Evolutionary conservation across 2,888 invertebrate genomes (phyloP).

Genomic region (Leptogaster cylindrica): DNA sequence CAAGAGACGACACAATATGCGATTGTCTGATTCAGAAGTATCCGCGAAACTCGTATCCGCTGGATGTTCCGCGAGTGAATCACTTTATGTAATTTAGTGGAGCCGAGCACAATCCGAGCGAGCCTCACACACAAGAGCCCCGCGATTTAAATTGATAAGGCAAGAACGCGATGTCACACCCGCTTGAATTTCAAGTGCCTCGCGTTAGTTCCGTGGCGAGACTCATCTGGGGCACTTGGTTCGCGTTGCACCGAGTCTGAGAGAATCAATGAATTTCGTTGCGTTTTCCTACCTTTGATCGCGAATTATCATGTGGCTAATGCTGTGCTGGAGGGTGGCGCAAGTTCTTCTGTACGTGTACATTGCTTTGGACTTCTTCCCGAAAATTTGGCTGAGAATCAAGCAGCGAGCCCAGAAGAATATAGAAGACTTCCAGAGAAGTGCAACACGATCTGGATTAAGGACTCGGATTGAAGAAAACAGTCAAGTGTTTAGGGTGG

Average conservation of each 20-base stretch:
- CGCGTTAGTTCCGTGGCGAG: conserved; percentile 27
- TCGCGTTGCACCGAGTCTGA: neutral
- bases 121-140: conserved; percentile 5
- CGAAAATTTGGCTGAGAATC: conserved; percentile 55
- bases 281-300: neutral
- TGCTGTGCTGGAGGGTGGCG: neutral
- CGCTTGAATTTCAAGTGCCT: conserved; percentile 31
- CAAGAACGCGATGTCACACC: conserved; percentile 35
- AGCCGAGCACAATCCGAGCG: conserved; percentile 4
- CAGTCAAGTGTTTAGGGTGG: conserved; percentile 15
- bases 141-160: conserved; percentile 37
- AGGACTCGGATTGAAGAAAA: conserved; percentile 1
- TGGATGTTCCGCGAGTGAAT: too few species aligned
- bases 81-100: conserved; percentile 3
- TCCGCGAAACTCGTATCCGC: too few species aligned
- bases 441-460: neutral
- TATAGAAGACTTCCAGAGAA: conserved; percentile 51
- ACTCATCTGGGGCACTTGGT: conserved; percentile 14
- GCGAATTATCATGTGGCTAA: conserved; percentile 10
- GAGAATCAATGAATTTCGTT: neutral
- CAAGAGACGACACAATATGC: too few species aligned
- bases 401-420: conserved; percentile 53
- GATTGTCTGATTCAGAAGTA: too few species aligned
- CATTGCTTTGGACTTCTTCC: conserved; percentile 53
- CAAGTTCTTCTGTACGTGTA: conserved; percentile 5